These are phyloP conservation scores for Eudasyphora cyanicolor DNA, from an alignment of 2,888 invertebrate genomes.

Conservation along the genomic window DNA sequence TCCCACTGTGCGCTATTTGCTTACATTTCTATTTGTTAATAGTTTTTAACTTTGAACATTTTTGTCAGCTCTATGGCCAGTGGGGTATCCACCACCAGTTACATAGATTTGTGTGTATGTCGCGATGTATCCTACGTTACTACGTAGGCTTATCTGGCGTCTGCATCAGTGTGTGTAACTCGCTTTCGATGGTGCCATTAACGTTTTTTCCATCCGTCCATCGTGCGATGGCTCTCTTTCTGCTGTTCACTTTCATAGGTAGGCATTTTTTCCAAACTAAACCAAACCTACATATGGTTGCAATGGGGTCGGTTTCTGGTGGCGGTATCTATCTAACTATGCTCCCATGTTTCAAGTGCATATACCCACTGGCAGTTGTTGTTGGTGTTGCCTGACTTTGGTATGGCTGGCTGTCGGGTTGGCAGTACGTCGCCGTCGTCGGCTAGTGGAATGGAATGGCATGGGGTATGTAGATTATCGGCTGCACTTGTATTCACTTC, in stretches of 20 bases:
- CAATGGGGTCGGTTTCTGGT: too few species aligned
- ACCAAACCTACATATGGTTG: not conserved
- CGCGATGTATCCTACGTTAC: not conserved
- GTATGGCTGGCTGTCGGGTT: not conserved
- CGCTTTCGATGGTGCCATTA: slow-evolving; percentile 60
- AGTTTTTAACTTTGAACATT: slow-evolving; percentile 45
- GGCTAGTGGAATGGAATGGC: slow-evolving; percentile 43
- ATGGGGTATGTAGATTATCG: slow-evolving; percentile 61
- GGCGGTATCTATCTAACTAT: slow-evolving; percentile 37
- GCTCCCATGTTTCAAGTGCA: slow-evolving; percentile 54
- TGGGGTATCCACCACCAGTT: not conserved
- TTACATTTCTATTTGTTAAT: slow-evolving; percentile 62
- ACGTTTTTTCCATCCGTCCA: slow-evolving; percentile 38
- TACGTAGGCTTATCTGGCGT: slow-evolving; percentile 55
- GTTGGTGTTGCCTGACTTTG: not conserved
- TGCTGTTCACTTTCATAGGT: not conserved
- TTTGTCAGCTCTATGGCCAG: not conserved
- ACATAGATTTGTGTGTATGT: not conserved
- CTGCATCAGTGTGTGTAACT: slow-evolving; percentile 62
- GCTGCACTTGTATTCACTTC: slow-evolving; percentile 61
- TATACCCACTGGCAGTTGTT: slow-evolving; percentile 7
- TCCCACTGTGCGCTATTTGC: not conserved
- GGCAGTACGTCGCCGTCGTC: not conserved
- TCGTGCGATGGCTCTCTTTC: too few species aligned
- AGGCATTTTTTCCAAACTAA: not conserved